phyloP scores from a whole-genome alignment of 2,113 vertebrate genomes.

The Oenanthe oenanthe region DNA sequence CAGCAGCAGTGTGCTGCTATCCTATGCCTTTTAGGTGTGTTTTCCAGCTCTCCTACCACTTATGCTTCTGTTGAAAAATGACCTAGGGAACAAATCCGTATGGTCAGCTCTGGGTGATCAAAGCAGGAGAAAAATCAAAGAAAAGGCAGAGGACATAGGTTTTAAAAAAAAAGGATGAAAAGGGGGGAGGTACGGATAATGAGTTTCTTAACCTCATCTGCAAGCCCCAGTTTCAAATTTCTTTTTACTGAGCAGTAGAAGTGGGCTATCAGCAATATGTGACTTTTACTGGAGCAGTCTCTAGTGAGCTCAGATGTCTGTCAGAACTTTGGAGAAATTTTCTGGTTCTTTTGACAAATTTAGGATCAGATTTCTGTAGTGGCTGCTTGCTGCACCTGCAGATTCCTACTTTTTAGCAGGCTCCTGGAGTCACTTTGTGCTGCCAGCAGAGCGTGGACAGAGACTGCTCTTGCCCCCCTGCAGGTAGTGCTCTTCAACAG shows the following conservation, averaged over 20 bases:
- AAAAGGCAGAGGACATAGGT: neutral
- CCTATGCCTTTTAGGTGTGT: neutral
- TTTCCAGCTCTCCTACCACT: neutral
- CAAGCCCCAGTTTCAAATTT: neutral
- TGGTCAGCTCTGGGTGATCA: neutral
- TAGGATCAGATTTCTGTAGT: neutral
- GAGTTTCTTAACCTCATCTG: neutral
- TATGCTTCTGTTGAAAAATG: neutral
- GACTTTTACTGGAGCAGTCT: neutral
- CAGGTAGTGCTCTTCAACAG: neutral
- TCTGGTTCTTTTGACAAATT: neutral
- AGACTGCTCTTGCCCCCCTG: neutral
- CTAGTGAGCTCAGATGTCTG: neutral
- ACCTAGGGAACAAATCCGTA: neutral
- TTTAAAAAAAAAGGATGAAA: conserved; percentile 3
- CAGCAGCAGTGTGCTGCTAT: neutral
- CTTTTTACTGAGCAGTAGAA: neutral
- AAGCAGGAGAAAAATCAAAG: conserved; percentile 31
- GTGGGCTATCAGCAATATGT: neutral
- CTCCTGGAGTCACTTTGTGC: neutral
- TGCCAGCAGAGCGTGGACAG: neutral
- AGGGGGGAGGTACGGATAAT: neutral
- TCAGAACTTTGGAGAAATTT: neutral
- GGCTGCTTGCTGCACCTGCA: neutral
- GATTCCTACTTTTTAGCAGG: fast-evolving